Percentiles rank a stretch among this genome's conserved stretches.
phyloP scores from a whole-genome alignment of 2,888 invertebrate species.

The Nemotelus pantherinus region DNA sequence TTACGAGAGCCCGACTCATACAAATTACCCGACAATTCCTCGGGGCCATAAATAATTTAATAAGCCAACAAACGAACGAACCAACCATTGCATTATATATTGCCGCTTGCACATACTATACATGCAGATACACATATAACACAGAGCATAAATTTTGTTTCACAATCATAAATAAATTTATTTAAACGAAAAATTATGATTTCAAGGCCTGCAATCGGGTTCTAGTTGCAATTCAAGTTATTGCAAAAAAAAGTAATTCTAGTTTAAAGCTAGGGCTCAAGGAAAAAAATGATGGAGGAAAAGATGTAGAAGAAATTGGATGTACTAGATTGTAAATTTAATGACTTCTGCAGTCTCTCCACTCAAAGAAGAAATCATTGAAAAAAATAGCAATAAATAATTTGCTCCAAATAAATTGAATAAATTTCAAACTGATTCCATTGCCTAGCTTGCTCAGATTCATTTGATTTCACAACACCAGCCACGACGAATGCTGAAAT shows the following conservation, averaged over 20 bases:
- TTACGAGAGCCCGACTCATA: conserved; percentile 32
- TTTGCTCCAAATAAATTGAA: no score
- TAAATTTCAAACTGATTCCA: no score
- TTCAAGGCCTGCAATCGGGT: conserved; percentile 16
- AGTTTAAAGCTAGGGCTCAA: not conserved
- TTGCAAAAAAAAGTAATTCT: conserved; percentile 6
- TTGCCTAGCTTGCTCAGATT: no score
- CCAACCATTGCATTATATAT: no score
- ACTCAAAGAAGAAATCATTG: no score
- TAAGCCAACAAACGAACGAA: not conserved
- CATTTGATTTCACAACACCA: no score
- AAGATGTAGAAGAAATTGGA: not conserved
- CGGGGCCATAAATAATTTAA: conserved; percentile 24
- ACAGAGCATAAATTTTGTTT: not conserved
- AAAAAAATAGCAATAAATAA: no score
- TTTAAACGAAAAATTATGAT: conserved; percentile 23
- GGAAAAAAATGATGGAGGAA: conserved; percentile 1
- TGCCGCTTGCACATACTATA: no score
- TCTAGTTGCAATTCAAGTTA: not conserved
- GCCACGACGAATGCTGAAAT: no score
- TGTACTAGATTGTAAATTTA: not conserved
- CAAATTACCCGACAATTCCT: conserved; percentile 29
- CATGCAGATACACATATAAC: no score
- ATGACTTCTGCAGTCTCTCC: not conserved
- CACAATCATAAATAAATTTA: conserved; percentile 32